Conservation (phyloP, 2,113 vertebrate species). For the Columbina picui region DNA sequence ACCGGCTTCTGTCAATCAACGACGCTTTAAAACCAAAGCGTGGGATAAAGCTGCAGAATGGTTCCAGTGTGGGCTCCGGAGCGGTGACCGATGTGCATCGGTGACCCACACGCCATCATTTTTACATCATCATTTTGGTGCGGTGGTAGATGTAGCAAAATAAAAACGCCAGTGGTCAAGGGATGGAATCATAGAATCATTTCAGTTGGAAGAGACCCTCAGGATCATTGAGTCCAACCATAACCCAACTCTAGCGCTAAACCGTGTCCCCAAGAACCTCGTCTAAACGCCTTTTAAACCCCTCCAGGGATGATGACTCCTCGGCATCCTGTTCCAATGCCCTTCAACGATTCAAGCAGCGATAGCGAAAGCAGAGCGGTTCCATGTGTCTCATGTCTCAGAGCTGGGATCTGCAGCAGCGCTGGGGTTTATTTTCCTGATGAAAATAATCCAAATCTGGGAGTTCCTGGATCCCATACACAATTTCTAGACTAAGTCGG, state of each 20-base stretch:
- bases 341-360: no score
- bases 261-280: no score
- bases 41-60: not conserved
- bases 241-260: no score
- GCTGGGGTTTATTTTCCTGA: not conserved
- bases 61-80: not conserved
- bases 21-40: fast-evolving
- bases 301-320: no score
- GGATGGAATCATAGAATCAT: no score
- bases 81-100: not conserved
- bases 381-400: fast-evolving
- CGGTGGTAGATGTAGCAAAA: not conserved
- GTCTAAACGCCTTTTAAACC: no score
- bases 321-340: no score
- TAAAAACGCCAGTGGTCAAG: not conserved
- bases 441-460: not conserved
- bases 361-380: not conserved
- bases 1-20: not conserved
- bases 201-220: no score
- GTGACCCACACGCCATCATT: fast-evolving
- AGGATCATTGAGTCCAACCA: no score
- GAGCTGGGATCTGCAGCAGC: not conserved
- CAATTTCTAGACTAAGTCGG: not conserved
- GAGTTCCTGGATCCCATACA: not conserved
- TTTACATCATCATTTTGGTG: not conserved